phyloP scores from a whole-genome alignment of 2,113 vertebrate genomes.

The Chloropsis hardwickii region DNA sequence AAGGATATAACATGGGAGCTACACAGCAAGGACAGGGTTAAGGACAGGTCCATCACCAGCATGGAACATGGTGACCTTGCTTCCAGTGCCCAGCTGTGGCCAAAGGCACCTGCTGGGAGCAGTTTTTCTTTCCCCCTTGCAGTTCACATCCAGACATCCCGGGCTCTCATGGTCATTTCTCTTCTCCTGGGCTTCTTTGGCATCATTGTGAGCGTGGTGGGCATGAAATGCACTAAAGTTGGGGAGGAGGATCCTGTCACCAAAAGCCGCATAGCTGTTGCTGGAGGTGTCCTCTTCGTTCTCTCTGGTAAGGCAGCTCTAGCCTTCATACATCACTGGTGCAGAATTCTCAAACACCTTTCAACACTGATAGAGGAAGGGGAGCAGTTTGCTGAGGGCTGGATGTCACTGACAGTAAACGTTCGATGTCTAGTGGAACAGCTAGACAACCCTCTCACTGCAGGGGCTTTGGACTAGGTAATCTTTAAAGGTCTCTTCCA shows the following conservation, averaged over 20 bases:
- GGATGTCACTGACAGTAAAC: neutral
- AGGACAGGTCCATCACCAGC: neutral
- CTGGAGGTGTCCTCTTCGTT: constrained; percentile 87
- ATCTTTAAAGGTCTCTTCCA: neutral
- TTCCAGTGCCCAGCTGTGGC: neutral
- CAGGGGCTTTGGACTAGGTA: neutral
- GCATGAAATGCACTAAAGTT: constrained; percentile 97
- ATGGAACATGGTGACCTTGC: neutral
- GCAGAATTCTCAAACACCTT: neutral
- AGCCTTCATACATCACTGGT: neutral
- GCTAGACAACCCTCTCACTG: neutral
- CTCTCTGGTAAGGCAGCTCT: constrained; percentile 81
- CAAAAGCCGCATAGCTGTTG: constrained; percentile 88
- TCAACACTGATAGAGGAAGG: neutral
- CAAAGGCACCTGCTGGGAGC: neutral
- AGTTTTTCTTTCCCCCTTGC: neutral
- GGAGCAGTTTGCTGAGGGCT: neutral
- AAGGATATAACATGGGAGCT: neutral
- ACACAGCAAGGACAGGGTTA: neutral
- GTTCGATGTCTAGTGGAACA: neutral
- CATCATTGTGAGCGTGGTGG: constrained; percentile 90
- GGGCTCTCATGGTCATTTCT: constrained; percentile 93
- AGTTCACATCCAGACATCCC: constrained; percentile 94
- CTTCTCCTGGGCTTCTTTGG: constrained; percentile 92
- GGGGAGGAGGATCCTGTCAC: constrained; percentile 89